Evolutionary conservation across 2,113 vertebrate genomes (phyloP).

Genomic region (Cyprinus carpio): DNA sequence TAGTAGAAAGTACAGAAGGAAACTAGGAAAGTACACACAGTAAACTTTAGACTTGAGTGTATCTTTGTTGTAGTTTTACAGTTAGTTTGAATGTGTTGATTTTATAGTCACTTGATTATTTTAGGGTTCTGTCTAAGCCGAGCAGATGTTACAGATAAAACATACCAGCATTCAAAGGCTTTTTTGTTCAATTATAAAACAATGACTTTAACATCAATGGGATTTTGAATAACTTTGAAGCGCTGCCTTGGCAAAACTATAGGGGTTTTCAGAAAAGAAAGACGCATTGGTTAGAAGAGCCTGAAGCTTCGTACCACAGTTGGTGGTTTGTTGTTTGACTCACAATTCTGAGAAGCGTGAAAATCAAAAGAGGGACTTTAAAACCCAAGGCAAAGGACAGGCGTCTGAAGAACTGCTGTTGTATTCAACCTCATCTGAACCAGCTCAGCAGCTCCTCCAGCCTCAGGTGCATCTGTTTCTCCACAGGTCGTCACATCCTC

Average conservation of each 20-base stretch:
- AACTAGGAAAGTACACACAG: background rate
- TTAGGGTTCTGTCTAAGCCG: background rate
- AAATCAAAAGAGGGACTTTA: slow-evolving; percentile 8
- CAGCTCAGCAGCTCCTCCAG: slow-evolving; percentile 7
- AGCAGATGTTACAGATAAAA: slow-evolving; percentile 23
- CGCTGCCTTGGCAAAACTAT: background rate
- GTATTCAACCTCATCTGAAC: slow-evolving; percentile 5
- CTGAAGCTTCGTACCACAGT: background rate
- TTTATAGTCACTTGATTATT: background rate
- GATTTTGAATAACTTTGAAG: slow-evolving; percentile 17
- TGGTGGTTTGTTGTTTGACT: background rate
- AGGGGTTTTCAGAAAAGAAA: slow-evolving; percentile 5
- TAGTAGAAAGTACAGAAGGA: background rate
- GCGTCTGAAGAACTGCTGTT: background rate
- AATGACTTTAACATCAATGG: slow-evolving; percentile 27
- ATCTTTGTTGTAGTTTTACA: background rate
- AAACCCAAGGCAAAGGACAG: background rate
- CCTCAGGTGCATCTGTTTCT: slow-evolving; percentile 13
- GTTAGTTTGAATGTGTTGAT: slow-evolving; percentile 3
- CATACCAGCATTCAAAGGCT: background rate
- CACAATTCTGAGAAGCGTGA: background rate
- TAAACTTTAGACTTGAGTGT: background rate
- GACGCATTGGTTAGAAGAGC: background rate
- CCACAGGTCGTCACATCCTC: background rate
- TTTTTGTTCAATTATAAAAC: slow-evolving; percentile 35